A percentile compares a stretch with the other conserved stretches of the same genome.
Evolutionary conservation across 2,797 vertebrate genomes (phyloP).

Genomic region (Eidolon dupreanum): DNA sequence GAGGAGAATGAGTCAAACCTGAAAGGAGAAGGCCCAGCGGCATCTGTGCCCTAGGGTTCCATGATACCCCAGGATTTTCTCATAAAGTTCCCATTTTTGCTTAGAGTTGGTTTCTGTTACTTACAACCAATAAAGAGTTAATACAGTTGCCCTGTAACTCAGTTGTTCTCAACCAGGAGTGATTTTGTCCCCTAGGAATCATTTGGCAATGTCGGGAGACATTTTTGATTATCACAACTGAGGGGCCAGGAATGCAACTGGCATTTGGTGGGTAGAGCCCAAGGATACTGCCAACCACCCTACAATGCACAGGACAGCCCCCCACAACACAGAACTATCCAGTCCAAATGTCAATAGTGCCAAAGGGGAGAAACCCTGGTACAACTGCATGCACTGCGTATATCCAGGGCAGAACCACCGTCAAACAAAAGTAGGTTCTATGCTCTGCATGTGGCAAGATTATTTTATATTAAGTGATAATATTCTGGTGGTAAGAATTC

Average conservation of each 20-base stretch:
- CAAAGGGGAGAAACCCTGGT: neutral
- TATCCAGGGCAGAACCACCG: neutral
- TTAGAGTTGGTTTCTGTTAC: neutral
- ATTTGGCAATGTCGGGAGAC: neutral
- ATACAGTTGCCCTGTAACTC: neutral
- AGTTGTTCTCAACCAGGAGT: neutral
- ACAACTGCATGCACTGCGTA: rapidly evolving
- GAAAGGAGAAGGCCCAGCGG: neutral
- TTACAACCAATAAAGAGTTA: neutral
- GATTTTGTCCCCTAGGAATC: neutral
- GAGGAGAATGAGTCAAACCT: neutral
- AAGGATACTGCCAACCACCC: neutral
- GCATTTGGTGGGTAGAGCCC: neutral
- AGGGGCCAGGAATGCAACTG: neutral
- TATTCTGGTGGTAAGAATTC: neutral
- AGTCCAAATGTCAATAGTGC: neutral
- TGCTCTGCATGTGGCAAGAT: neutral
- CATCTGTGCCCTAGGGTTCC: neutral
- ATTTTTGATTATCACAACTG: neutral
- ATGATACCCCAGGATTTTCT: neutral
- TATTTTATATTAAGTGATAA: neutral
- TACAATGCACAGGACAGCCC: neutral
- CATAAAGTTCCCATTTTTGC: neutral
- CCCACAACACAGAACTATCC: neutral
- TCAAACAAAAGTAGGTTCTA: neutral